Evolutionary conservation across 2,113 vertebrate species (phyloP).

Genomic region (Aphelocoma coerulescens): DNA sequence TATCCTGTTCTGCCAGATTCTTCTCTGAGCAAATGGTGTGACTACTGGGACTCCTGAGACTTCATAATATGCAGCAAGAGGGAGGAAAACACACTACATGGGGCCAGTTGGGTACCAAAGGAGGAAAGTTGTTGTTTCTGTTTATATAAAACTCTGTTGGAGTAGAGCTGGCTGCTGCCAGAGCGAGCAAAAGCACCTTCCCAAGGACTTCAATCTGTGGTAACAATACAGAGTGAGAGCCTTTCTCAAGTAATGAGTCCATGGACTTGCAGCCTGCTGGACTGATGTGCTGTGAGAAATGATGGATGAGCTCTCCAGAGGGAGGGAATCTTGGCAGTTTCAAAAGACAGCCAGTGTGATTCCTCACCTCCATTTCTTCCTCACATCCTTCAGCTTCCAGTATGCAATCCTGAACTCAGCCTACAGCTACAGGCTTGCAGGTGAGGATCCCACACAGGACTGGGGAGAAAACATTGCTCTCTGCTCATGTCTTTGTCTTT

Average conservation of each 20-base stretch:
- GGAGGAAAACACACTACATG: background rate
- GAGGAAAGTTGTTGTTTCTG: background rate
- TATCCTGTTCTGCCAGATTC: background rate
- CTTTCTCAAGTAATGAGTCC: background rate
- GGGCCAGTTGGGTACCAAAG: background rate
- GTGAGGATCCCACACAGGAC: background rate
- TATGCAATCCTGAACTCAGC: background rate
- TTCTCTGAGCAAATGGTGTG: background rate
- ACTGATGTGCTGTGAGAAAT: background rate
- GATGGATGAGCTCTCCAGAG: background rate
- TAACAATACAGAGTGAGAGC: background rate
- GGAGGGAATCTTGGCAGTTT: background rate
- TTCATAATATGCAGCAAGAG: background rate
- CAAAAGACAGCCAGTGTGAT: background rate
- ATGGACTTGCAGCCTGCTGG: background rate
- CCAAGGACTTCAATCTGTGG: background rate
- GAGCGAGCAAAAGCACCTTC: background rate
- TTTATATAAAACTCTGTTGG: background rate
- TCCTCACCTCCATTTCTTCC: background rate
- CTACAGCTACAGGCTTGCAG: background rate
- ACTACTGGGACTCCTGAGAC: background rate
- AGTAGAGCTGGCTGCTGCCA: background rate
- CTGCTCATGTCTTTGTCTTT: background rate
- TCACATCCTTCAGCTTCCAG: background rate
- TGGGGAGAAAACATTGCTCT: background rate